These are phyloP conservation scores for Mechanitis messenoides DNA, from an alignment of 2,888 invertebrate species.

Conservation along the genomic window DNA sequence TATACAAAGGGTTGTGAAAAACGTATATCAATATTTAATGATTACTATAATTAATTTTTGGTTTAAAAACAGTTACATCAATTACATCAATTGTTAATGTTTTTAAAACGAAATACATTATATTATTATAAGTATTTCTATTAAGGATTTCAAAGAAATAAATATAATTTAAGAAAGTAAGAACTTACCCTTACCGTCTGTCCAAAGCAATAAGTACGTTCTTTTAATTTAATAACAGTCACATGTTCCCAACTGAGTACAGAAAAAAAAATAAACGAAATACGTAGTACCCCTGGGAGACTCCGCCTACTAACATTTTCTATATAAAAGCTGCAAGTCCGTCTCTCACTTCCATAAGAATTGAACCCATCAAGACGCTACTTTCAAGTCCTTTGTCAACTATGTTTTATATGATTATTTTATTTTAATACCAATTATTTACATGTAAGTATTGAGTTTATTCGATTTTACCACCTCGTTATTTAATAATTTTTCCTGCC, in stretches of 20 bases:
- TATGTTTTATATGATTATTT: slow-evolving; percentile 24
- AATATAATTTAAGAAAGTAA: background rate
- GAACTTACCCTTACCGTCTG: slow-evolving; percentile 46
- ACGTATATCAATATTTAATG: background rate
- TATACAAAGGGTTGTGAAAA: slow-evolving; percentile 19
- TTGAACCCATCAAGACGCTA: slow-evolving; percentile 28
- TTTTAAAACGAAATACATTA: too few species aligned
- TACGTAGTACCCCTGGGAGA: slow-evolving; percentile 55
- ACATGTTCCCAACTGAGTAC: slow-evolving; percentile 34
- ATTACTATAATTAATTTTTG: too few species aligned
- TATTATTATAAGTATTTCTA: too few species aligned
- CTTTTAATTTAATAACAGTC: slow-evolving; percentile 74
- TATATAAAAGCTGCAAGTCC: slow-evolving; percentile 54
- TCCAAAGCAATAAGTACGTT: slow-evolving; percentile 61
- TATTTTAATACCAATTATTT: slow-evolving; percentile 27
- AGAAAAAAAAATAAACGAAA: slow-evolving; percentile 49
- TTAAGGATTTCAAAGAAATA: too few species aligned
- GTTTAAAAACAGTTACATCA: too few species aligned
- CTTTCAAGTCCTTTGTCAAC: slow-evolving; percentile 10
- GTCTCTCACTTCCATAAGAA: slow-evolving; percentile 36
- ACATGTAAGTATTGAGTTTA: slow-evolving; percentile 21
- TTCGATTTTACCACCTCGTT: slow-evolving; percentile 22
- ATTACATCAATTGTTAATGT: too few species aligned
- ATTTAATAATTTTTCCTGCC: background rate
- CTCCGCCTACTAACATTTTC: slow-evolving; percentile 39